Evolutionary conservation across 2,797 vertebrate species (phyloP).

Genomic region (Amniataba percoides): DNA sequence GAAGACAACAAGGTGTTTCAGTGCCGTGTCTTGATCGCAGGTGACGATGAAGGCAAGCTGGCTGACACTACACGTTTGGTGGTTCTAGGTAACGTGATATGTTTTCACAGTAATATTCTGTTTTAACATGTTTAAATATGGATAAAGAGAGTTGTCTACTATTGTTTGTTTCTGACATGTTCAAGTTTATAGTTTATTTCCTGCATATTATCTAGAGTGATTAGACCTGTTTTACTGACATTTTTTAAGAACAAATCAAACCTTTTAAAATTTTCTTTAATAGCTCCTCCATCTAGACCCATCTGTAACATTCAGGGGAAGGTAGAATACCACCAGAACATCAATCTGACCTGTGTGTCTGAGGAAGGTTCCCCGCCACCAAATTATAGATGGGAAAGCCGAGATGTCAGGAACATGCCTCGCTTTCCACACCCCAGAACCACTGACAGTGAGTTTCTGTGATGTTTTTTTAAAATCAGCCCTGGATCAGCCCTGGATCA

Average conservation of each 20-base stretch:
- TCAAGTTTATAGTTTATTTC: too few species aligned
- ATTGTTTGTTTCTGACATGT: background rate
- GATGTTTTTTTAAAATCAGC: background rate
- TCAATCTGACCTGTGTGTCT: conserved; percentile 90
- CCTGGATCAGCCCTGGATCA: too few species aligned
- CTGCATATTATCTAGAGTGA: background rate
- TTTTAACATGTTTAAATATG: background rate
- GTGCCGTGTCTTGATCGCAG: conserved; percentile 63
- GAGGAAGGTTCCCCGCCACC: conserved; percentile 90
- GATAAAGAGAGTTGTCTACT: background rate
- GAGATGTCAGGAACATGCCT: too few species aligned
- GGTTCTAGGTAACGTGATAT: conserved; percentile 78
- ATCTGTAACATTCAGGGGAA: conserved; percentile 86
- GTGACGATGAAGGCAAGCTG: background rate
- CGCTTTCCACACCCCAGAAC: conserved; percentile 22
- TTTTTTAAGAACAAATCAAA: background rate
- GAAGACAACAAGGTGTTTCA: conserved; percentile 65
- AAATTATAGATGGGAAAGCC: conserved; percentile 87
- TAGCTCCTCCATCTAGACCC: conserved; percentile 91
- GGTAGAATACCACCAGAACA: conserved; percentile 85
- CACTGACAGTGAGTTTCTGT: conserved; percentile 70
- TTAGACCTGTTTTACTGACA: background rate
- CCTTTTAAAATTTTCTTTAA: too few species aligned
- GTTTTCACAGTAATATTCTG: background rate
- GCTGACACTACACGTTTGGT: conserved; percentile 38